These are phyloP conservation scores for Sebastolobus altivelis DNA, from an alignment of 2,797 vertebrate genomes.

Conservation along the genomic window DNA sequence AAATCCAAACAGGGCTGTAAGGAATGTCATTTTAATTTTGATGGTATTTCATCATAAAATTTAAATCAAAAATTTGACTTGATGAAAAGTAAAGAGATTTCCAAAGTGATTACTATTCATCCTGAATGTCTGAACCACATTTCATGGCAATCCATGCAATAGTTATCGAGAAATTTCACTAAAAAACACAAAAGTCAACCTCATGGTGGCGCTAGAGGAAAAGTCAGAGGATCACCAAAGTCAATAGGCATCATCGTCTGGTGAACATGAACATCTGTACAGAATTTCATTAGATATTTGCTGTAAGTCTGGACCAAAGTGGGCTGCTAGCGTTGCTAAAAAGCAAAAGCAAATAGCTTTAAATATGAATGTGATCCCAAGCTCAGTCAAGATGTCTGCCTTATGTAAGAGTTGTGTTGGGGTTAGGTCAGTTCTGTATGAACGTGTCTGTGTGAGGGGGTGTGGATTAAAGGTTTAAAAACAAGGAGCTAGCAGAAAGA, in stretches of 20 bases:
- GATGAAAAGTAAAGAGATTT: neutral
- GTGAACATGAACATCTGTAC: neutral
- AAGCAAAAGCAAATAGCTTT: slow-evolving; percentile 40
- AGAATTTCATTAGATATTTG: slow-evolving; percentile 3
- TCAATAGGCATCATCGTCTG: neutral
- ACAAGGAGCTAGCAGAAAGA: neutral
- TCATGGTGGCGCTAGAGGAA: neutral
- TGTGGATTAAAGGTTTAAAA: slow-evolving; percentile 49
- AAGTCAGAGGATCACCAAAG: neutral
- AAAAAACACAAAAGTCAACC: neutral
- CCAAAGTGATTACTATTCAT: neutral
- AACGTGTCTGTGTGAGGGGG: slow-evolving; percentile 3
- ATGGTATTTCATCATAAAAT: too few relatives aligned
- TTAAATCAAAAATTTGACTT: too few relatives aligned
- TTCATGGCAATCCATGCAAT: neutral
- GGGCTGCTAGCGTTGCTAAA: neutral
- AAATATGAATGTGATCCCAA: slow-evolving; percentile 54
- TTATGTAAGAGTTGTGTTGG: slow-evolving; percentile 38
- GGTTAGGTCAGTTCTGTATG: slow-evolving; percentile 19
- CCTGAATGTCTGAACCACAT: neutral
- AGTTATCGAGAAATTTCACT: neutral
- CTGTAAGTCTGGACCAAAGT: slow-evolving; percentile 8
- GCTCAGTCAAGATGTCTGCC: slow-evolving; percentile 24
- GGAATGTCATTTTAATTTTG: too few relatives aligned
- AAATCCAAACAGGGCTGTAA: too few relatives aligned